Evolutionary conservation across 2,888 invertebrate genomes (phyloP).

Genomic region (Aphrophora alni): DNA sequence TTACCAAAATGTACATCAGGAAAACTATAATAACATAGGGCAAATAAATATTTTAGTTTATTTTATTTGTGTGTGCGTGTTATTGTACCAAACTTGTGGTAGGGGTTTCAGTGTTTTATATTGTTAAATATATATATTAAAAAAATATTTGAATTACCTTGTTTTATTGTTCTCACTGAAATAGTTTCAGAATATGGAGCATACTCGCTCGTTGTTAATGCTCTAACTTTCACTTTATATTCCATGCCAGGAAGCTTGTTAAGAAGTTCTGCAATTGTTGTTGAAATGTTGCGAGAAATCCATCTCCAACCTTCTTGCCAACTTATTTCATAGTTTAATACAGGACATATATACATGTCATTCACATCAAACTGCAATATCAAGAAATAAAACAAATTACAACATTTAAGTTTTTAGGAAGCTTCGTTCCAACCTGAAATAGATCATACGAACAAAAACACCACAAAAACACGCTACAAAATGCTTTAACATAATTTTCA

Average conservation of each 20-base stretch:
- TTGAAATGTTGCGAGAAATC: conserved; percentile 24
- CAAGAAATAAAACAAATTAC: too few relatives aligned
- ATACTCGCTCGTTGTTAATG: conserved; percentile 22
- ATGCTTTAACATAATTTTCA: too few relatives aligned
- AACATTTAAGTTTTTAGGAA: too few relatives aligned
- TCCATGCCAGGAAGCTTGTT: conserved; percentile 26
- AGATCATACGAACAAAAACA: too few relatives aligned
- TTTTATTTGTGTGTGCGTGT: too few relatives aligned
- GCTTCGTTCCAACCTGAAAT: too few relatives aligned
- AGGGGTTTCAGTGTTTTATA: too few relatives aligned
- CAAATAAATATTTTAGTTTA: too few relatives aligned
- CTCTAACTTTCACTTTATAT: conserved; percentile 27
- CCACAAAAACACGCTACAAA: too few relatives aligned
- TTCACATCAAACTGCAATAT: conserved; percentile 15
- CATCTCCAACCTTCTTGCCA: conserved; percentile 37
- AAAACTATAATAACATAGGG: too few relatives aligned
- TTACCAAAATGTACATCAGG: too few relatives aligned
- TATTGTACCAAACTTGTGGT: too few relatives aligned
- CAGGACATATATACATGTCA: conserved; percentile 17
- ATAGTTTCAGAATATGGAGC: conserved; percentile 28
- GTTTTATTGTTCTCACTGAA: conserved; percentile 19
- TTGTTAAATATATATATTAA: neutral
- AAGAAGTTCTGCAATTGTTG: conserved; percentile 16
- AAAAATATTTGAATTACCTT: neutral
- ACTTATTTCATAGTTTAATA: conserved; percentile 30